Base-by-base conservation (phyloP, 2,113 vertebrate species). In the Perognathus longimembris region DNA sequence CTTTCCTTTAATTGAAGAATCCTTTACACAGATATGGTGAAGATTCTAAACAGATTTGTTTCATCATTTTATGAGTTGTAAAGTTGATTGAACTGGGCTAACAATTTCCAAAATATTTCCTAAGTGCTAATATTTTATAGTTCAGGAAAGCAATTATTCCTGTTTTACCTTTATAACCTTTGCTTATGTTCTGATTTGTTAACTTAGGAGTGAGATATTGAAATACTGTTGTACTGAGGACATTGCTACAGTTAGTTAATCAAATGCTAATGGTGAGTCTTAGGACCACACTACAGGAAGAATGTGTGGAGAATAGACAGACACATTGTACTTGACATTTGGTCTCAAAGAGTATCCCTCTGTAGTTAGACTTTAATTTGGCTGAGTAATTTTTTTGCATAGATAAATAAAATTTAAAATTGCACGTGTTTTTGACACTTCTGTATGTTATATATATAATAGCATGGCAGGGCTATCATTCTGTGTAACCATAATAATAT, bases 351-450 rank as follows among this genome's bases (percentile, higher is more conserved):
- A 67, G 24, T 94, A 10, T 70, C n/a, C n/a, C n/a, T n/a, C 14
- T 88, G 21, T 50, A 69, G 38, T 76, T 17, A 85, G 38, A 36
- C 38, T 32, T 92, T 85, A 42, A 34, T 80, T 61, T 85, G 67
- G 45, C 22, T 69, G 8, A 32, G 38, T 59, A 40, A 75, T 80
- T 92, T 94, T 69, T 75, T 75, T 63, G 24, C 22, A 21, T 38
- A 45, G n/a, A 50, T 69, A 78, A 21, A 75, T 87, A 66, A 81
- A 79, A 75, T 74, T 89, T 34, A 75, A 80, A 85, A 80, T 92
- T 26, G n/a, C n/a, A 77, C 77, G 40, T 87, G 9, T 50, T 73
- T 74, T 30, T 85, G 81, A 67, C 34, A 73, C 73, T 84, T 93
- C 80, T 90, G 40, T 32, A 7, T 87, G 40, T 82, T 9, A 18